Evolutionary conservation across 2,888 invertebrate genomes (phyloP).

Genomic region (Papilio elwesi): DNA sequence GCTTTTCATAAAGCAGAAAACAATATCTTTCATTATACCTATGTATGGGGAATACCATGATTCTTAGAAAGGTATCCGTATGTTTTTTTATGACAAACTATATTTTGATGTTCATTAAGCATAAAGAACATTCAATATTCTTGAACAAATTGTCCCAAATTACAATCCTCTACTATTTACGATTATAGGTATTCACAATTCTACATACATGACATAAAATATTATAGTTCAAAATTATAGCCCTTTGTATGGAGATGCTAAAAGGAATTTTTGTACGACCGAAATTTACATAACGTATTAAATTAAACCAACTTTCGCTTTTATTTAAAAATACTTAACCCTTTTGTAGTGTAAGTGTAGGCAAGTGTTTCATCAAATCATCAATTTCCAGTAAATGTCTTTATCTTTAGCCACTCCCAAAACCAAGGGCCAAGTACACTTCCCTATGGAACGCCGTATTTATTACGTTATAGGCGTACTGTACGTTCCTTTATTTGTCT

Average conservation of each 20-base stretch:
- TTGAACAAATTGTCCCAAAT: conserved; percentile 3
- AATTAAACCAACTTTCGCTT: not conserved
- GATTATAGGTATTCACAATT: not conserved
- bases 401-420: too few species aligned
- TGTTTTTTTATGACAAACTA: too few species aligned
- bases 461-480: too few species aligned
- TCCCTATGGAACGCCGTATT: too few species aligned
- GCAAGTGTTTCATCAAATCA: too few species aligned
- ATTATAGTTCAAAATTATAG: conserved; percentile 20
- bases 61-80: too few species aligned
- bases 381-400: too few species aligned
- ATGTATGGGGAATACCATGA: too few species aligned
- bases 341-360: not conserved
- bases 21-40: too few species aligned
- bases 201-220: not conserved
- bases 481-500: too few species aligned
- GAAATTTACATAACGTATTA: conserved; percentile 1
- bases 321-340: not conserved
- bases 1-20: too few species aligned
- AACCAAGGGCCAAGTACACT: too few species aligned
- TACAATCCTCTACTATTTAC: not conserved
- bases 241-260: not conserved
- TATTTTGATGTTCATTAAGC: not conserved
- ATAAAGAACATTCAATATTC: not conserved
- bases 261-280: conserved; percentile 5